Conservation (phyloP, 92 coral and sea anemone genomes). For the Zoanthus sociatus region DNA sequence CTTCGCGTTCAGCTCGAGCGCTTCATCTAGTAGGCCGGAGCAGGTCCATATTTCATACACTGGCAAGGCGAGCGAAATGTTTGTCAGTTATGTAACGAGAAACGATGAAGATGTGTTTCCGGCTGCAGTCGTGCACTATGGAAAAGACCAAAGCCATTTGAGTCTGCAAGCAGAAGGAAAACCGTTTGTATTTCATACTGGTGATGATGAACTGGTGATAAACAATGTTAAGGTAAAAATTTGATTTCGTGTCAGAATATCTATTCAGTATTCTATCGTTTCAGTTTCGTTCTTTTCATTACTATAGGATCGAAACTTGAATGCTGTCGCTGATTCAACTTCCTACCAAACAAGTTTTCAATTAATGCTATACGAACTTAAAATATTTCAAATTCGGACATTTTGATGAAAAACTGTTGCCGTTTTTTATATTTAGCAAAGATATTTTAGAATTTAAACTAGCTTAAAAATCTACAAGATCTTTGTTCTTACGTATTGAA, state of each 20-base stretch:
- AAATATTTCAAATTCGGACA: no score
- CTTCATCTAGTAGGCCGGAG: constrained; percentile 56
- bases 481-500: no score
- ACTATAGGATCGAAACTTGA: no score
- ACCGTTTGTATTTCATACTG: constrained; percentile 61
- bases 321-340: no score
- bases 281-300: no score
- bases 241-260: neutral
- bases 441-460: no score
- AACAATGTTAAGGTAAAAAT: constrained; percentile 34
- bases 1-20: neutral
- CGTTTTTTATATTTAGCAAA: no score
- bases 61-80: constrained; percentile 79
- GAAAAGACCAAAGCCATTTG: constrained; percentile 60
- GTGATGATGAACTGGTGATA: constrained; percentile 30
- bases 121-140: constrained; percentile 60
- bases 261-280: no score
- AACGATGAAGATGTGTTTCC: constrained; percentile 30
- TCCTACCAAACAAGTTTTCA: no score
- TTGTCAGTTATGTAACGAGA: constrained; percentile 76
- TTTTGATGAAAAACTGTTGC: no score
- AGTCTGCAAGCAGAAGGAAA: constrained; percentile 59
- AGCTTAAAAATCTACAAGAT: no score
- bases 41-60: constrained; percentile 86
- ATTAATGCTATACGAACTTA: no score